A percentile compares a stretch with the other conserved stretches of the same genome.
Conservation (phyloP, 2,888 invertebrate genomes). For the Apamea crenata region DNA sequence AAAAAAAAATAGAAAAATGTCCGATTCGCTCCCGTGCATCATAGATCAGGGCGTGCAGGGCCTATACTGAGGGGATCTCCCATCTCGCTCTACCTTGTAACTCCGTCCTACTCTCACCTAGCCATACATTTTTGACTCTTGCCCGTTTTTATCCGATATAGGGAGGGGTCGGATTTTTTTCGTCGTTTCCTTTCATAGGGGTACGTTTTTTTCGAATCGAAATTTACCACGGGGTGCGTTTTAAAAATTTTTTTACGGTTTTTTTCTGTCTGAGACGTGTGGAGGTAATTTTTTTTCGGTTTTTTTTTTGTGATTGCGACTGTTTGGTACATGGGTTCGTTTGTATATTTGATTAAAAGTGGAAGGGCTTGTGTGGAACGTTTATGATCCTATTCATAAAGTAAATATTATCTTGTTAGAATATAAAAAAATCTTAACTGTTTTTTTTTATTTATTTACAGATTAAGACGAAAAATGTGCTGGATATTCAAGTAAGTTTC, state of each 20-base stretch:
- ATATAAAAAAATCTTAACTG: no score
- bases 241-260: constrained; percentile 14
- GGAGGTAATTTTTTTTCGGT: background rate
- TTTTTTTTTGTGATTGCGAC: background rate
- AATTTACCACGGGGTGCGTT: constrained; percentile 21
- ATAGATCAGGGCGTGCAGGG: constrained; percentile 56
- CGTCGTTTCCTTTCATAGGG: constrained; percentile 24
- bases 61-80: constrained; percentile 64
- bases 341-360: constrained; percentile 44
- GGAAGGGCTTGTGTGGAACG: background rate
- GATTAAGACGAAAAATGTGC: background rate
- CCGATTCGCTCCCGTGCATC: constrained; percentile 46
- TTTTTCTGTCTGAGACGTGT: constrained; percentile 26
- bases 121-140: constrained; percentile 63
- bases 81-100: constrained; percentile 64
- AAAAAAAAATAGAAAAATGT: constrained; percentile 12
- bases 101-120: constrained; percentile 63
- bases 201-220: constrained; percentile 42
- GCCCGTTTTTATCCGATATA: constrained; percentile 19
- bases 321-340: constrained; percentile 15
- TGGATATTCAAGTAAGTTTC: constrained; percentile 28
- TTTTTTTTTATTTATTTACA: constrained; percentile 14
- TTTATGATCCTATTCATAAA: background rate
- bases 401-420: no score
- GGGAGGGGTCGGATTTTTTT: constrained; percentile 53